These are phyloP conservation scores for Tyrophagus putrescentiae DNA, from an alignment of 1,140 invertebrate species.

Conservation along the genomic window DNA sequence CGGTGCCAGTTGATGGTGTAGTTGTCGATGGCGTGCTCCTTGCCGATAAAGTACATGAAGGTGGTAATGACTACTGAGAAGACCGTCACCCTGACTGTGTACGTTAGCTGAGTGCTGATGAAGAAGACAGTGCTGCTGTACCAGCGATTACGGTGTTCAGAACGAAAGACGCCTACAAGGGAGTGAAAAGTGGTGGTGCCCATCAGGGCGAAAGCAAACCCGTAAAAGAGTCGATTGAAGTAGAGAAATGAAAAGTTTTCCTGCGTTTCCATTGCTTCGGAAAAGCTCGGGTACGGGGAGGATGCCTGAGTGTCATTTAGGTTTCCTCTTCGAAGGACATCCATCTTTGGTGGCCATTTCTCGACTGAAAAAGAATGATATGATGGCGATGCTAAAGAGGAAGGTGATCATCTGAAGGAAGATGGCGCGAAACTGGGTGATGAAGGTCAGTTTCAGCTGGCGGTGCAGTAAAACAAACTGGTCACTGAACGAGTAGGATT, in stretches of 20 bases:
- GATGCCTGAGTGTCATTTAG: too few species aligned
- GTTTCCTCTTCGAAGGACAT: background rate
- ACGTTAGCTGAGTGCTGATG: background rate
- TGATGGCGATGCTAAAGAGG: too few species aligned
- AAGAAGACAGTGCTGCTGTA: background rate
- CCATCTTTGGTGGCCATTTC: background rate
- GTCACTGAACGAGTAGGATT: too few species aligned
- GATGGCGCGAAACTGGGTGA: too few species aligned
- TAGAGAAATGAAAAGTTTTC: background rate
- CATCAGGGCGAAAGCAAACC: background rate
- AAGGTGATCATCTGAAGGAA: too few species aligned
- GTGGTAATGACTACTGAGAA: background rate
- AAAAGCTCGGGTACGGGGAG: too few species aligned
- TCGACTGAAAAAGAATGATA: background rate
- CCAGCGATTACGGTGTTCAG: slow-evolving; percentile 15
- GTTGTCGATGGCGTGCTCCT: background rate
- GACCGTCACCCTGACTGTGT: background rate
- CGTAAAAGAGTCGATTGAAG: background rate
- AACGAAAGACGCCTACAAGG: background rate
- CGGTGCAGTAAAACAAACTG: too few species aligned
- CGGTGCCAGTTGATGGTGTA: background rate
- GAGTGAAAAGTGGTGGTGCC: background rate
- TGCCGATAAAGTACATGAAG: background rate
- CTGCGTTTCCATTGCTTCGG: too few species aligned
- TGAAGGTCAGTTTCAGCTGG: too few species aligned